Conservation (phyloP, 2,797 vertebrate species). For the Clarias fuscus region DNA sequence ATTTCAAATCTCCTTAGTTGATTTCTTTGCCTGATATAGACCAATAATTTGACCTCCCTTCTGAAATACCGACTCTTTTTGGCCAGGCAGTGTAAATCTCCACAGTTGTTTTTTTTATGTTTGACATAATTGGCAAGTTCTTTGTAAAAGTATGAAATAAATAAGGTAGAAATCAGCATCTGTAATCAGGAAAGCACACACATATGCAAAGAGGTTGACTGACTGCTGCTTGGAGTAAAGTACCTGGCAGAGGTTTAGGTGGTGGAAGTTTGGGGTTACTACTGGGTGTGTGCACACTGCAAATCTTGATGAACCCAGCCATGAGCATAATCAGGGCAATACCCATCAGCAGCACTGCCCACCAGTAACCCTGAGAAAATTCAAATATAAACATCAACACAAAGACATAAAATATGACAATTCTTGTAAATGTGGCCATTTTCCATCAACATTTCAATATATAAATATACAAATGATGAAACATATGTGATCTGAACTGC, state of each 20-base stretch:
- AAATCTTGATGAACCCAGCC: conserved; percentile 99
- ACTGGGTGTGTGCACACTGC: conserved; percentile 98
- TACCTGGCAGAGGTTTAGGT: conserved; percentile 98
- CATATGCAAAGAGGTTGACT: not conserved
- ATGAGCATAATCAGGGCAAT: conserved; percentile 99
- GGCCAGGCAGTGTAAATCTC: too few relatives aligned
- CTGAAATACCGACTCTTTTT: too few relatives aligned
- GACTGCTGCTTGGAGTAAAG: conserved; percentile 42
- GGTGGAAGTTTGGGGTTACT: conserved; percentile 99
- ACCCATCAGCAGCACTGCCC: conserved; percentile 97
- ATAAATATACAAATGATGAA: not conserved
- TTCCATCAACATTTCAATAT: not conserved
- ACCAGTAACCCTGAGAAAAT: conserved; percentile 88
- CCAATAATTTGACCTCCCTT: too few relatives aligned
- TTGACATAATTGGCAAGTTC: not conserved
- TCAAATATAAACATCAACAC: not conserved
- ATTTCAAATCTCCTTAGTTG: too few relatives aligned
- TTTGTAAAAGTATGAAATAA: not conserved
- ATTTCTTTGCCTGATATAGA: too few relatives aligned
- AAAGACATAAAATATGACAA: not conserved
- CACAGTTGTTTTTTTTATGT: not conserved
- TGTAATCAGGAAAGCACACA: not conserved
- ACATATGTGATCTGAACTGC: too few relatives aligned
- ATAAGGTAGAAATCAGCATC: not conserved
- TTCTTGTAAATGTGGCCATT: not conserved